Conservation (phyloP, 2,113 vertebrate species). For the Pedionomus torquatus region DNA sequence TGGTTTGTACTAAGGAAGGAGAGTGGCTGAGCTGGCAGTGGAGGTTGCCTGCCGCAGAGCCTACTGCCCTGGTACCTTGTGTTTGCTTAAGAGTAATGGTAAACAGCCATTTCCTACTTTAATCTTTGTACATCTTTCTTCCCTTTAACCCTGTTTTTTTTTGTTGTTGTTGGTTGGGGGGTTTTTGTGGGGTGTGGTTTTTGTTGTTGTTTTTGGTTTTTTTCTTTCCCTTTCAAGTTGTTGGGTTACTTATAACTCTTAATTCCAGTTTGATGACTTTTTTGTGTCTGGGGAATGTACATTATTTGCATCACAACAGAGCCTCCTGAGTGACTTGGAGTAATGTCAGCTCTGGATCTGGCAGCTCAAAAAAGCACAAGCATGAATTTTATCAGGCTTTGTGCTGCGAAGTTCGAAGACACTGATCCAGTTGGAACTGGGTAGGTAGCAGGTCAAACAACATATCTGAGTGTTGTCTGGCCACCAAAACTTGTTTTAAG, state of each 20-base stretch:
- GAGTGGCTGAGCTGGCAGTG: neutral
- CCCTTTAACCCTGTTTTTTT: neutral
- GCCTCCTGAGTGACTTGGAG: neutral
- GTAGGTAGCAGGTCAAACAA: neutral
- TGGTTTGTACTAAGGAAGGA: rapidly evolving
- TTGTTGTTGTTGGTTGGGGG: too few relatives aligned
- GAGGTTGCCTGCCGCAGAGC: neutral
- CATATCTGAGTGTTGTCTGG: neutral
- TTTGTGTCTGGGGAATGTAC: neutral
- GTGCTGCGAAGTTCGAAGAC: neutral
- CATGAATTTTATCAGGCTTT: neutral
- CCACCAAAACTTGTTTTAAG: neutral
- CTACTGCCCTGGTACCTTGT: rapidly evolving
- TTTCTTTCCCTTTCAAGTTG: neutral
- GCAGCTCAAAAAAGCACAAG: neutral
- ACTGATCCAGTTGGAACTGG: neutral
- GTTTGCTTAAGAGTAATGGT: neutral
- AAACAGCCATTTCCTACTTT: neutral
- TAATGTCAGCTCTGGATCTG: neutral
- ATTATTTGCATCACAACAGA: conserved; percentile 35
- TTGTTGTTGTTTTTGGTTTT: neutral
- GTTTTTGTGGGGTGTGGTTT: too few relatives aligned
- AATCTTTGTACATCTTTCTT: neutral
- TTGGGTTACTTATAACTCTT: neutral
- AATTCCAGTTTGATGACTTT: conserved; percentile 35